phyloP scores from a whole-genome alignment of 2,888 invertebrate species.

The Venusia cambrica region DNA sequence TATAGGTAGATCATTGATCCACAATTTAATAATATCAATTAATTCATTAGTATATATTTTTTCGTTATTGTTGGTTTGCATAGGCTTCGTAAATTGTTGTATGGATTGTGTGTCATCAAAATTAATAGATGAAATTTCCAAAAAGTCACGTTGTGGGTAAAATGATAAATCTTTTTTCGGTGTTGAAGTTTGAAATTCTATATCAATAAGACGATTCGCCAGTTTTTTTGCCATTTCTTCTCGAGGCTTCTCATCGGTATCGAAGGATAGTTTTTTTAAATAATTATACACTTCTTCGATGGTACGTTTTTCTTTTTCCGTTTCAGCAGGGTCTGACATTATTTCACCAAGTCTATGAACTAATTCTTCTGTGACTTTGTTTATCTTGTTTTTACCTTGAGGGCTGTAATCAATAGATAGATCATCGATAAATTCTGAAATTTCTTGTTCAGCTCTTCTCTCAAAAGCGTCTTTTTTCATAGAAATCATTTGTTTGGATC shows the following conservation, averaged over 20 bases:
- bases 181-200: conserved; percentile 29
- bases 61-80: conserved; percentile 14
- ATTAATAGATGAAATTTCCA: conserved; percentile 18
- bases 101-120: conserved; percentile 7
- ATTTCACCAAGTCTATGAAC: conserved; percentile 23
- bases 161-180: conserved; percentile 23
- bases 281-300: conserved; percentile 23
- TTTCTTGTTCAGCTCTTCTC: conserved; percentile 22
- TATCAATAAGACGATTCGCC: conserved; percentile 17
- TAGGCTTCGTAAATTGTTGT: conserved; percentile 4
- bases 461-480: conserved; percentile 18
- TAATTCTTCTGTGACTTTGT: conserved; percentile 22
- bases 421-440: conserved; percentile 30
- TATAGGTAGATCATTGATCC: conserved; percentile 34
- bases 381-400: conserved; percentile 18
- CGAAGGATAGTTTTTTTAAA: conserved; percentile 20
- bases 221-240: conserved; percentile 24
- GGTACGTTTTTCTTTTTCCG: conserved; percentile 23
- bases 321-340: conserved; percentile 18
- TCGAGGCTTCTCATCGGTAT: conserved; percentile 10
- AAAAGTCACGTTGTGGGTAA: conserved; percentile 13
- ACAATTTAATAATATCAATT: conserved; percentile 26
- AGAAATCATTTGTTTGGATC: not conserved
- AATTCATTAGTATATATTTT: conserved; percentile 31
- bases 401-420: conserved; percentile 17